These are phyloP conservation scores for Agapornis roseicollis DNA, from an alignment of 2,113 vertebrate species.

Conservation along the genomic window DNA sequence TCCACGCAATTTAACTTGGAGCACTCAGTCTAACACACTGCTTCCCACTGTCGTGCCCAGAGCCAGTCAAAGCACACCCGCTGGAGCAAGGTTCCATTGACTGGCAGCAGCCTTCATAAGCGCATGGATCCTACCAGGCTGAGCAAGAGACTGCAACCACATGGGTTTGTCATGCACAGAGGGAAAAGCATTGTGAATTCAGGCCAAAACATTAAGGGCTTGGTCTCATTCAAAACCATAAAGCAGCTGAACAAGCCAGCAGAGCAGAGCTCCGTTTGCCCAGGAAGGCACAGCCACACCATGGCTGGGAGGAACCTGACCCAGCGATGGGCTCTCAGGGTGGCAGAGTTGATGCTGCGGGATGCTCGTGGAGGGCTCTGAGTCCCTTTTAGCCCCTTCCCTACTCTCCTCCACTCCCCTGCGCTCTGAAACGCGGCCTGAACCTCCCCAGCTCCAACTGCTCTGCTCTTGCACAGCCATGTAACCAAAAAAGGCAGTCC, in stretches of 20 bases:
- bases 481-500: neutral
- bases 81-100: neutral
- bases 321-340: fast-evolving
- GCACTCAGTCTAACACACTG: neutral
- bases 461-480: neutral
- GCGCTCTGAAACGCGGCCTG: neutral
- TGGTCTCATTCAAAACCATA: neutral
- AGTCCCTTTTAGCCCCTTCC: neutral
- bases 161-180: neutral
- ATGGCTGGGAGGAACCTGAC: neutral
- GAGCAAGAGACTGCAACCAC: neutral
- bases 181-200: neutral
- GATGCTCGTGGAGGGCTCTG: neutral
- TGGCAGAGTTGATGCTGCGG: neutral
- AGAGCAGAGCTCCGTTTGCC: neutral
- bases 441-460: neutral
- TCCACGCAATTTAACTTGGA: neutral
- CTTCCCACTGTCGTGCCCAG: neutral
- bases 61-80: neutral
- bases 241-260: neutral
- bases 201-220: neutral
- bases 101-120: neutral
- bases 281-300: neutral
- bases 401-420: neutral
- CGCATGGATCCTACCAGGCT: neutral